Percentiles rank a stretch among this genome's conserved stretches.
Conservation (phyloP, 2,888 invertebrate species). For the Polietes domitor region DNA sequence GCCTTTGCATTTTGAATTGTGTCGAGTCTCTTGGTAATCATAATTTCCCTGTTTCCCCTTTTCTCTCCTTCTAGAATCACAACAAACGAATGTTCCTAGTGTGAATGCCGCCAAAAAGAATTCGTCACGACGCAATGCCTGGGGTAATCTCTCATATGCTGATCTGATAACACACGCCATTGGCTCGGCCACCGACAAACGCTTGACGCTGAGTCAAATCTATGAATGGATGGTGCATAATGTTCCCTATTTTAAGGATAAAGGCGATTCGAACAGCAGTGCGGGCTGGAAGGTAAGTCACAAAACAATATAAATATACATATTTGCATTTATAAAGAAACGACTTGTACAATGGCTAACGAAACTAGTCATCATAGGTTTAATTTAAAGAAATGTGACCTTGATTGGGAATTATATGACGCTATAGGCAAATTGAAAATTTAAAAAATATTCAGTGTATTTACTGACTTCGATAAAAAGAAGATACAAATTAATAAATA, state of each 20-base stretch:
- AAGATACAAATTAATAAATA: too few species aligned
- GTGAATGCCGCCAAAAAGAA: constrained; percentile 91
- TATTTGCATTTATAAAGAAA: too few species aligned
- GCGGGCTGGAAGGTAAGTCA: constrained; percentile 99
- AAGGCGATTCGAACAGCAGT: constrained; percentile 99
- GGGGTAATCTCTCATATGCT: constrained; percentile 99
- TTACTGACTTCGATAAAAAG: too few species aligned
- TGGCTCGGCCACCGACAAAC: constrained; percentile 95
- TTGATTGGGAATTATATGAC: too few species aligned
- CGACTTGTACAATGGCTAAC: too few species aligned
- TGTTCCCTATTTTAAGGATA: constrained; percentile 99
- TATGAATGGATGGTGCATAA: constrained; percentile 99
- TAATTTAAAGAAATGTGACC: too few species aligned
- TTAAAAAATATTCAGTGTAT: too few species aligned
- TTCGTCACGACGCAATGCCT: constrained; percentile 96
- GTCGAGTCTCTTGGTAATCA: too few species aligned
- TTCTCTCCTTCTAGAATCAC: constrained; percentile 77
- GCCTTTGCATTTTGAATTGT: too few species aligned
- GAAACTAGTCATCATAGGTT: too few species aligned
- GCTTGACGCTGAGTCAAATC: constrained; percentile 98
- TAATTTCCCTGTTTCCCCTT: too few species aligned
- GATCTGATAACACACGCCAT: constrained; percentile 99
- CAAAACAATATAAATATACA: neutral
- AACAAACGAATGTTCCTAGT: constrained; percentile 82
- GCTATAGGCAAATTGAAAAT: too few species aligned